Evolutionary conservation across 2,113 vertebrate species (phyloP), one percentile per base, ranked within the genome.

Genomic region (Oncorhynchus kisutch): DNA sequence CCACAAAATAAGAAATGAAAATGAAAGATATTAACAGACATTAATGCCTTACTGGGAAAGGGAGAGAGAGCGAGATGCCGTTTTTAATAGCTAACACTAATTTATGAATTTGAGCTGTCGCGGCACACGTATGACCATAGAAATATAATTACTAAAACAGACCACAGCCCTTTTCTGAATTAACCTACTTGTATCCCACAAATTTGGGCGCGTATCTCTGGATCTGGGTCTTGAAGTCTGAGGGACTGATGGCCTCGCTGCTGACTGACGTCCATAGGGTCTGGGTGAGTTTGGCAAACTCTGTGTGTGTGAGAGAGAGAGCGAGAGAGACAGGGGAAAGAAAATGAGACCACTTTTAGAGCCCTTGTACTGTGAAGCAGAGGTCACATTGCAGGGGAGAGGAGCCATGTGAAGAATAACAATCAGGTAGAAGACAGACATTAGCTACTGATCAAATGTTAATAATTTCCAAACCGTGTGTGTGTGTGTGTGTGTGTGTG

Each of bases 121-220:
- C 34, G 8, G 8, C 34, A 39, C 34, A 39, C 7, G 39, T 51
- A 51, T 51, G 49, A 51, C 49, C 14, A 51, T 51, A 51, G 3
- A 51, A 51, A 51, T n/a, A 57, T 39, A 39, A 39, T 39, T 45
- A 45, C 2, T 12, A 39, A 9, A 45, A 45, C 39, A 45, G 39
- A 45, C 39, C 2, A 11, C 39, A 45, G 39, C 39, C 39, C 9
- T 45, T 45, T 45, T 45, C 39, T 45, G 9, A 45, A 45, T 45
- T 11, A 7, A 82, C 95, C 95, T 90, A 98, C 97, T 96, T 98
- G 92, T 97, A 98, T 78, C 97, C 97, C 0, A 97, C 93, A 0
- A 98, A 99, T 80, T 97, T 96, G 0, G 97, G 96, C 0, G 96
- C 96, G 0, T 95, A 97, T 94, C 91, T 95, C 94, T 98, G 96